Percentiles rank a stretch among this genome's conserved stretches.
Conservation (phyloP, 1,140 invertebrate genomes). For the Brachionus rubens region DNA sequence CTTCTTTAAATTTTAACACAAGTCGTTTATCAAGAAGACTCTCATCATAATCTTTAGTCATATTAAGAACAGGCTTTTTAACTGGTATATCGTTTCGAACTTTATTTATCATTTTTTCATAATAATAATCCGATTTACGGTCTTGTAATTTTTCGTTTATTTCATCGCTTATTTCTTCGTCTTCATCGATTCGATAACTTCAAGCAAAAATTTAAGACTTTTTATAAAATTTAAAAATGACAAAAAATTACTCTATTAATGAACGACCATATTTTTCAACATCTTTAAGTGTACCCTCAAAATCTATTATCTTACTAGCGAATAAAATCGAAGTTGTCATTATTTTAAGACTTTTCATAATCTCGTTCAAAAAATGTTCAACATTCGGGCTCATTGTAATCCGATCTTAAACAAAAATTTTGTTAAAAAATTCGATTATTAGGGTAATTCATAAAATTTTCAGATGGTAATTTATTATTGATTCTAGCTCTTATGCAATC, state of each 20-base stretch:
- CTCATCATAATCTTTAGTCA: conserved; percentile 36
- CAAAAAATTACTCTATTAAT: conserved; percentile 24
- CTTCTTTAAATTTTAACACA: conserved; percentile 18
- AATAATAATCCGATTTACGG: conserved; percentile 16
- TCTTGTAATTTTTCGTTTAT: conserved; percentile 3
- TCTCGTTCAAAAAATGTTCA: neutral
- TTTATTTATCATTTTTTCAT: conserved; percentile 31
- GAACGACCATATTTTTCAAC: conserved; percentile 2
- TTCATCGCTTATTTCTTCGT: conserved; percentile 23
- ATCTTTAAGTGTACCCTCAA: conserved; percentile 14
- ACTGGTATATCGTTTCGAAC: neutral
- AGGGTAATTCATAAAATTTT: too few species aligned
- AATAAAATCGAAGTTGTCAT: neutral
- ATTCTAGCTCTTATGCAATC: too few species aligned
- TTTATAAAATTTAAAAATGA: neutral
- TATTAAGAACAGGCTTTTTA: conserved; percentile 18
- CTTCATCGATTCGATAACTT: conserved; percentile 24
- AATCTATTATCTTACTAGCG: conserved; percentile 21
- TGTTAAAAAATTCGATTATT: neutral
- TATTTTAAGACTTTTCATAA: neutral
- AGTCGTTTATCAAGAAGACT: conserved; percentile 11
- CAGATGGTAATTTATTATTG: too few species aligned
- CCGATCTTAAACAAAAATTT: neutral
- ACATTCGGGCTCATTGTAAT: neutral
- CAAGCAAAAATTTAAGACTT: neutral